A percentile compares a stretch with the other conserved stretches of the same genome.
Conservation (phyloP, 1,140 invertebrate species). For the Eubasilissa regina region DNA sequence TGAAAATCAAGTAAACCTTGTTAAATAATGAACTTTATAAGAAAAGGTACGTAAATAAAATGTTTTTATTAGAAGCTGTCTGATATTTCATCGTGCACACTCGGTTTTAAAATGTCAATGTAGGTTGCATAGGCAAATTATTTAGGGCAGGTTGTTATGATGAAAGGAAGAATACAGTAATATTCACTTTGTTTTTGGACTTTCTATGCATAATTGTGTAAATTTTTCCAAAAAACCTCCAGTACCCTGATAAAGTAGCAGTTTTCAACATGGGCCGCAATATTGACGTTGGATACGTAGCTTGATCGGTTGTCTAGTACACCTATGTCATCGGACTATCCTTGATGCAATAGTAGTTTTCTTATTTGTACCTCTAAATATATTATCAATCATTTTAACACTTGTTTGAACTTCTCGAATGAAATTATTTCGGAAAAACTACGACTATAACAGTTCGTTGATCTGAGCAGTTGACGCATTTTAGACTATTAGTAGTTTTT, state of each 20-base stretch:
- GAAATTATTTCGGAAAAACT: too few species aligned
- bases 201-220: slow-evolving; percentile 19
- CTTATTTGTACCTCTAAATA: neutral
- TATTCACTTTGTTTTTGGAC: slow-evolving; percentile 26
- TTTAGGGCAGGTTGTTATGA: slow-evolving; percentile 55
- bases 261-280: neutral
- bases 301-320: slow-evolving; percentile 21
- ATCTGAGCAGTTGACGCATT: too few species aligned
- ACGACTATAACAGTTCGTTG: too few species aligned
- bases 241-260: neutral
- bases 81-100: slow-evolving; percentile 7
- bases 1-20: slow-evolving; percentile 25
- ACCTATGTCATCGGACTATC: slow-evolving; percentile 28
- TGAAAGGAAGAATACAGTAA: slow-evolving; percentile 48
- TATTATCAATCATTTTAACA: neutral
- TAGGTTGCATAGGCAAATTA: slow-evolving; percentile 51
- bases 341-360: slow-evolving; percentile 27
- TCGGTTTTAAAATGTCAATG: slow-evolving; percentile 49
- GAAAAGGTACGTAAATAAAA: slow-evolving; percentile 43
- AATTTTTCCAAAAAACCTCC: slow-evolving; percentile 1
- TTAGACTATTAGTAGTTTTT: too few species aligned
- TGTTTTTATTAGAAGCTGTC: slow-evolving; percentile 1
- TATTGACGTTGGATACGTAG: slow-evolving; percentile 22
- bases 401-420: neutral
- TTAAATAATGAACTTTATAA: slow-evolving; percentile 40